Evolutionary conservation across 2,797 vertebrate species (phyloP), one percentile per base, ranked within the genome.

Genomic region (Oceanodroma leucorhoa): DNA sequence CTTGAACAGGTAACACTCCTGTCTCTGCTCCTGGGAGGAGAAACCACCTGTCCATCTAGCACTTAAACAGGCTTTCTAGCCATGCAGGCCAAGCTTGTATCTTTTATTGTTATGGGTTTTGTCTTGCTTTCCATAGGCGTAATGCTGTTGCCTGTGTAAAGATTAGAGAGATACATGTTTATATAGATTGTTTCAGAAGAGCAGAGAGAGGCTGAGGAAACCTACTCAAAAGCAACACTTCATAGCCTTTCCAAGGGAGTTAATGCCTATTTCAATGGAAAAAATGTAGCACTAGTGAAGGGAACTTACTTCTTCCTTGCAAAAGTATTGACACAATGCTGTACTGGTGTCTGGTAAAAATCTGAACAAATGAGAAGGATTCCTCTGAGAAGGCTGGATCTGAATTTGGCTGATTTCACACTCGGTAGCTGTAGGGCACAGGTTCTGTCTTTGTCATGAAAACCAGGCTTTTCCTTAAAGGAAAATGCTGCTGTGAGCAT

Each of bases 1-100:
- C 80, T 96, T 50, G 55, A 91, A 48, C 71, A 96, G 95, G 96
- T 97, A 94, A 87, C 24, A 43, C 22, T 50, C 36, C 36, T 34
- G 45, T 50, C 30, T 50, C 36, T 43, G 65, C 46, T 60, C 38
- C 21, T 51, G 32, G 26, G 38, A 61, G 38, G 17, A 51, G 46
- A 61, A 51, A 30, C 55, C 51, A 30, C 38, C 32, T 70, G 55
- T 61, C 38, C 55, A 36, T 61, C 46, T 16, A 43, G 38, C 20
- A 82, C 48, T 45, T 53, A 32, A 79, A 36, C 22, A 54, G 45
- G 27, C 46, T 70, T 61, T 26, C 26, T 20, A 53, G 46, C 32
- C 46, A 71, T 21, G 32, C 13, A 61, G 46, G 38, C 38, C 57
- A 83, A 45, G 27, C 40, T 45, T 62, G 40, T 62, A n/a, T 64